A percentile compares a stretch with the other conserved stretches of the same genome.
These are phyloP conservation scores for Drosophila tani DNA, from an alignment of 1,140 invertebrate species.

Conservation along the genomic window DNA sequence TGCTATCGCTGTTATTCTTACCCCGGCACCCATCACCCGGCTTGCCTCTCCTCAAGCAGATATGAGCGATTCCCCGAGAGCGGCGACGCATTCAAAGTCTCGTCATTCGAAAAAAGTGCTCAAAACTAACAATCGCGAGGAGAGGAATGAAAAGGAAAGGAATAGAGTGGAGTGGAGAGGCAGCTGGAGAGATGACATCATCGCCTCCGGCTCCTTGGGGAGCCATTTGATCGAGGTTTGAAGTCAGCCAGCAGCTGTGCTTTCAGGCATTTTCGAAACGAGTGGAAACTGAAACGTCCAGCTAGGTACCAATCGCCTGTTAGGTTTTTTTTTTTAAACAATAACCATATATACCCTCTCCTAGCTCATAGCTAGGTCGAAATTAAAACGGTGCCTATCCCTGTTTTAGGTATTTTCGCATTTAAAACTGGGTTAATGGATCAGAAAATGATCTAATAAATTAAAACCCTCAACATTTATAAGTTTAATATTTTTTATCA, in stretches of 20 bases:
- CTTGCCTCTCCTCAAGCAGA: constrained; percentile 8
- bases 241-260: constrained; percentile 36
- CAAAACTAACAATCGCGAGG: constrained; percentile 28
- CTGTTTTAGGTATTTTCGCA: too few species aligned
- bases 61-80: constrained; percentile 15
- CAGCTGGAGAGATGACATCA: constrained; percentile 49
- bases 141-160: constrained; percentile 6
- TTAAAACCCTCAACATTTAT: neutral
- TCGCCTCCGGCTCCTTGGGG: constrained; percentile 42
- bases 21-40: constrained; percentile 18
- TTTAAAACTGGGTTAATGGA: too few species aligned
- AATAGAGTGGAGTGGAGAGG: constrained; percentile 4
- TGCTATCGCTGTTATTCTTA: constrained; percentile 39
- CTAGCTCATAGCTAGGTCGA: neutral
- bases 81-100: constrained; percentile 22
- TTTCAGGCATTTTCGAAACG: constrained; percentile 25
- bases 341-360: constrained; percentile 7
- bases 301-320: neutral
- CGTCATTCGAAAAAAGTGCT: constrained; percentile 20
- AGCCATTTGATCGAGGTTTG: constrained; percentile 50
- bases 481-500: neutral
- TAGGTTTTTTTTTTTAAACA: neutral
- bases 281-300: constrained; percentile 13
- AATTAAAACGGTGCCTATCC: too few species aligned
- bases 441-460: too few species aligned